A percentile compares a stretch with the other conserved stretches of the same genome.
Evolutionary conservation across 2,113 vertebrate genomes (phyloP).

Genomic region (Nyctereutes procyonoides): DNA sequence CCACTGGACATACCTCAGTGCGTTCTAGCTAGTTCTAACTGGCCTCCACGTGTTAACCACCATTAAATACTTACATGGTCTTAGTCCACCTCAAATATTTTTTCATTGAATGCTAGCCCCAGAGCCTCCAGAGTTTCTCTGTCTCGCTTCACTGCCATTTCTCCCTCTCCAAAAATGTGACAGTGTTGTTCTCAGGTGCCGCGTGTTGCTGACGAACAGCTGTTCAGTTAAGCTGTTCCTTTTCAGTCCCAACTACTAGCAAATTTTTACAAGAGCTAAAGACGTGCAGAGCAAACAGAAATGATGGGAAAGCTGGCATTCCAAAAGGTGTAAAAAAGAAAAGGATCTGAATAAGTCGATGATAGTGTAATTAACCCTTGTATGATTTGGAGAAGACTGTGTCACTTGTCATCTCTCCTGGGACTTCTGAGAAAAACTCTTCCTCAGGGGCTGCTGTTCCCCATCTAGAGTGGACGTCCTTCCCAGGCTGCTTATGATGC

Average conservation of each 20-base stretch:
- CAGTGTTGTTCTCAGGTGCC: conserved; percentile 31
- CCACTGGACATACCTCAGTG: background rate
- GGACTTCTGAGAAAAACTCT: background rate
- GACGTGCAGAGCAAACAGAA: conserved; percentile 43
- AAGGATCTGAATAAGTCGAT: background rate
- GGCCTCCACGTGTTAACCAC: background rate
- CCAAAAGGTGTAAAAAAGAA: background rate
- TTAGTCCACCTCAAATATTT: background rate
- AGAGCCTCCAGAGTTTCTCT: background rate
- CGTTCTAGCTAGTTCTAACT: background rate
- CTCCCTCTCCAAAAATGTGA: background rate
- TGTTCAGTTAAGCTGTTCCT: conserved; percentile 58
- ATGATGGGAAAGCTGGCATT: background rate
- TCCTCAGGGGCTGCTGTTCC: background rate
- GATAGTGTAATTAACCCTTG: background rate
- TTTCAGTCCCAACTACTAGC: conserved; percentile 58
- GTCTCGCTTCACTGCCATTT: background rate
- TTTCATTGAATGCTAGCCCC: background rate
- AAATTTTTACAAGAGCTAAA: conserved; percentile 49
- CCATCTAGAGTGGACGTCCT: background rate
- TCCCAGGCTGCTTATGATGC: background rate
- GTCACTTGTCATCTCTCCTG: background rate
- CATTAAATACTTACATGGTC: background rate
- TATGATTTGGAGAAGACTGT: background rate
- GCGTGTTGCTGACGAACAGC: conserved; percentile 19